Evolutionary conservation across 2,797 vertebrate species (phyloP).

Genomic region (Anolis apletophallus): DNA sequence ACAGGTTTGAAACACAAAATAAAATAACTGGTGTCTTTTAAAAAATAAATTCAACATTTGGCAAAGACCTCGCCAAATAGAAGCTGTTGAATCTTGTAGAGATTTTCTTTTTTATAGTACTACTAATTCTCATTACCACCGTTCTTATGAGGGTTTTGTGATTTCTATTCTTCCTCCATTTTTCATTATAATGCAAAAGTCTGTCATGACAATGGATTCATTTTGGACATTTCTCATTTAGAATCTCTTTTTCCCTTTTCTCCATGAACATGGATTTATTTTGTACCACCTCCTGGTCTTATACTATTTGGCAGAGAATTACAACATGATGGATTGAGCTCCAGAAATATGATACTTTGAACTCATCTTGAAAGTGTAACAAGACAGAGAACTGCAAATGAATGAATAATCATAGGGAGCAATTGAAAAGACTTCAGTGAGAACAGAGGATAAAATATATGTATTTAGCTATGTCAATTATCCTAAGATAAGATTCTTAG

Average conservation of each 20-base stretch:
- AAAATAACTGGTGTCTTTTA: neutral
- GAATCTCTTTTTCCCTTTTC: slow-evolving; percentile 1
- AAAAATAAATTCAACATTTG: neutral
- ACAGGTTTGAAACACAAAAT: too few relatives aligned
- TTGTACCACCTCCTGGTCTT: neutral
- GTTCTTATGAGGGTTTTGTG: neutral
- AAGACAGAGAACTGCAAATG: slow-evolving; percentile 23
- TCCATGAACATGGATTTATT: slow-evolving; percentile 33
- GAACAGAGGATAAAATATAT: neutral
- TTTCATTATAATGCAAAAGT: slow-evolving; percentile 38
- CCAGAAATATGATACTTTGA: slow-evolving; percentile 50
- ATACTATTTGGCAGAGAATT: slow-evolving; percentile 25
- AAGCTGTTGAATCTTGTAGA: neutral
- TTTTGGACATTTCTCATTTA: slow-evolving; percentile 45
- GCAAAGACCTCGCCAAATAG: neutral
- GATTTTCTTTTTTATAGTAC: neutral
- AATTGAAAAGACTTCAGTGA: neutral
- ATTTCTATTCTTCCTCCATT: neutral
- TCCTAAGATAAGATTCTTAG: neutral
- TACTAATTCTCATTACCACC: neutral
- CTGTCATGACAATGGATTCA: slow-evolving; percentile 35
- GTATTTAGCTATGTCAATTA: neutral
- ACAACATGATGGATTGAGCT: slow-evolving; percentile 19
- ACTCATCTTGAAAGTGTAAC: slow-evolving; percentile 20
- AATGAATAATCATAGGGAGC: neutral